phyloP scores from a whole-genome alignment of 2,888 invertebrate genomes.

The Lepetodrilus schrolli region DNA sequence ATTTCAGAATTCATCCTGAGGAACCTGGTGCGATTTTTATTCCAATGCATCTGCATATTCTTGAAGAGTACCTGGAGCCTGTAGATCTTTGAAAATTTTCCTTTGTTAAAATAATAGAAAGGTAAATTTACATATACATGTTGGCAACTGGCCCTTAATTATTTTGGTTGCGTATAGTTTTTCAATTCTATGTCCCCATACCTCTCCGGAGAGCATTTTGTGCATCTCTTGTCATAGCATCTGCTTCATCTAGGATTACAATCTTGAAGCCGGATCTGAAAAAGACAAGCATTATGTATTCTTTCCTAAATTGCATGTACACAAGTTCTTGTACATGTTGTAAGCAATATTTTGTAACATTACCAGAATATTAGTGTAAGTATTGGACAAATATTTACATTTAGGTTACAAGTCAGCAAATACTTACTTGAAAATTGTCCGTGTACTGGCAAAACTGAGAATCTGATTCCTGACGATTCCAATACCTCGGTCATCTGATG shows the following conservation, averaged over 20 bases:
- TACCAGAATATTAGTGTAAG: not conserved
- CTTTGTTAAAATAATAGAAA: no score
- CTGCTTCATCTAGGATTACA: conserved; percentile 98
- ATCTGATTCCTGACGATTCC: conserved; percentile 95
- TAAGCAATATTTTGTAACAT: not conserved
- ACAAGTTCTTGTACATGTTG: not conserved
- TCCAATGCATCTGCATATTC: no score
- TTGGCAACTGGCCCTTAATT: no score
- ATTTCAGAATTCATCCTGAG: no score
- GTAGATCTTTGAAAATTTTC: no score
- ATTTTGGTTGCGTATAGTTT: no score
- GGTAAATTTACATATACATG: no score
- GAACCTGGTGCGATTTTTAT: no score
- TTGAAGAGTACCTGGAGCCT: no score
- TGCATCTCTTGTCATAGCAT: conserved; percentile 99
- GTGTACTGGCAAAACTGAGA: conserved; percentile 95
- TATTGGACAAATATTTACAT: not conserved
- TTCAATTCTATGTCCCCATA: conserved; percentile 39
- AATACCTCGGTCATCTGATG: conserved; percentile 98
- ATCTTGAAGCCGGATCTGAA: conserved; percentile 88
- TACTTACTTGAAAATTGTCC: conserved; percentile 89
- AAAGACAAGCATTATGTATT: not conserved
- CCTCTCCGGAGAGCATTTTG: conserved; percentile 87
- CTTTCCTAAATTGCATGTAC: not conserved
- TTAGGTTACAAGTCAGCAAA: not conserved